Evolutionary conservation across 2,888 invertebrate genomes (phyloP).

Genomic region (Ormyrus pomaceus): DNA sequence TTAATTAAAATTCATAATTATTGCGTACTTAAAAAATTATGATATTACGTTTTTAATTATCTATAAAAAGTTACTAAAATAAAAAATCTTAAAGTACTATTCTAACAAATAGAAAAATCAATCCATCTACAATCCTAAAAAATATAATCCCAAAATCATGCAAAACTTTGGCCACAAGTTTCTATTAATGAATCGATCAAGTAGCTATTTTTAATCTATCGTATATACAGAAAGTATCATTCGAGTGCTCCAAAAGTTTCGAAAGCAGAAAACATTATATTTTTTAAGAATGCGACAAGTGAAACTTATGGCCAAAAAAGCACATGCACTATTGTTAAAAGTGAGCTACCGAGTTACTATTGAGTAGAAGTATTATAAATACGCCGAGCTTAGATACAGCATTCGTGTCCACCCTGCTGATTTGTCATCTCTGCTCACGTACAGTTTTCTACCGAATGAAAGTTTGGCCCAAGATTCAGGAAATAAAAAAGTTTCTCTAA

Average conservation of each 20-base stretch:
- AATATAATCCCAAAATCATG: slow-evolving; percentile 58
- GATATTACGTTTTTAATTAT: slow-evolving; percentile 51
- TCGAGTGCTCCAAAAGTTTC: no score
- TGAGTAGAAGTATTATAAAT: slow-evolving; percentile 72
- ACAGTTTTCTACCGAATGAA: slow-evolving; percentile 52
- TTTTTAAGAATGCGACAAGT: neutral
- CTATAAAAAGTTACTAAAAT: slow-evolving; percentile 37
- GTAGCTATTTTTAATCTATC: no score
- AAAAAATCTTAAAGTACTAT: slow-evolving; percentile 39
- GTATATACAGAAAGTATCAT: no score
- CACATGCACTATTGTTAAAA: slow-evolving; percentile 76
- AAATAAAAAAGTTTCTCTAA: no score
- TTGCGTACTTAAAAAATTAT: slow-evolving; percentile 45
- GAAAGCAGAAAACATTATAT: neutral
- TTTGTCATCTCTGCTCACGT: slow-evolving; percentile 63
- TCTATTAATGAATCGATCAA: slow-evolving; percentile 37
- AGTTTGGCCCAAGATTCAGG: neutral
- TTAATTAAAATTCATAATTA: slow-evolving; percentile 27
- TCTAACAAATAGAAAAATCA: slow-evolving; percentile 60
- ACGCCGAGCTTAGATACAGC: slow-evolving; percentile 75
- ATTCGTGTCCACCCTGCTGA: slow-evolving; percentile 72
- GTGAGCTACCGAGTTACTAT: slow-evolving; percentile 74
- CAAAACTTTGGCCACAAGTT: slow-evolving; percentile 63
- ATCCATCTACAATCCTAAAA: slow-evolving; percentile 59
- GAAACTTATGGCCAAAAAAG: slow-evolving; percentile 69